Evolutionary conservation across 2,888 invertebrate genomes (phyloP), one percentile per base, ranked within the genome.

Genomic region (Orgyia antiqua): DNA sequence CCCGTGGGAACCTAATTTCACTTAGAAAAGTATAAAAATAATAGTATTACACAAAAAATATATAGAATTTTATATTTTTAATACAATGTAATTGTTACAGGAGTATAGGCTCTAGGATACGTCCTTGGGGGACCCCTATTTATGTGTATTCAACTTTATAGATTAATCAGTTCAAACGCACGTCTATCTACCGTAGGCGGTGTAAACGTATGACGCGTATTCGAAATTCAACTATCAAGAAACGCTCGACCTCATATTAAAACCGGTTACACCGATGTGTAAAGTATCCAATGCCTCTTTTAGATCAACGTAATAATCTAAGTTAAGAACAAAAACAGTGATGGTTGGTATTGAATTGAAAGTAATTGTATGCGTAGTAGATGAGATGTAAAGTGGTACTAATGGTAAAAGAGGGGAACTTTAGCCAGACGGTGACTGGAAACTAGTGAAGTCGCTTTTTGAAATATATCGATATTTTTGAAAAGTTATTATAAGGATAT

Each of bases 171-270:
- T 72, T 66, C 68, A 35, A 46, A 68, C 79, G 77, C 84, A 78
- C 83, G 82, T 74, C 83, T 64, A 60, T 51, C 61, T 59, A 34
- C 61, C 72, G 83, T 83, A 69, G 83, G 83, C 79, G 83, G 68
- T 63, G 56, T 58, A 68, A 78, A 75, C 60, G 65, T 79, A 68
- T 83, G 82, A 84, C 83, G 83, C 73, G 80, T 68, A 68, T 61
- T 65, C 54, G 58, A 69, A 76, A 74, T 68, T 70, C 63, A 72
- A 68, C 64, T 70, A 66, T 65, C 36, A 54, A 64, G 62, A 61
- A 55, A 53, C 56, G 55, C 51, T 56, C 59, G 45, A 56, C 57
- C 61, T 55, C 51, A 54, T 56, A 58, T 55, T 50, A 50, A 39
- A 38, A 34, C 36, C 50, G 63, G 45, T 51, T 44, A 27, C 23